phyloP scores from a whole-genome alignment of 2,797 vertebrate genomes.

The Merluccius polli region DNA sequence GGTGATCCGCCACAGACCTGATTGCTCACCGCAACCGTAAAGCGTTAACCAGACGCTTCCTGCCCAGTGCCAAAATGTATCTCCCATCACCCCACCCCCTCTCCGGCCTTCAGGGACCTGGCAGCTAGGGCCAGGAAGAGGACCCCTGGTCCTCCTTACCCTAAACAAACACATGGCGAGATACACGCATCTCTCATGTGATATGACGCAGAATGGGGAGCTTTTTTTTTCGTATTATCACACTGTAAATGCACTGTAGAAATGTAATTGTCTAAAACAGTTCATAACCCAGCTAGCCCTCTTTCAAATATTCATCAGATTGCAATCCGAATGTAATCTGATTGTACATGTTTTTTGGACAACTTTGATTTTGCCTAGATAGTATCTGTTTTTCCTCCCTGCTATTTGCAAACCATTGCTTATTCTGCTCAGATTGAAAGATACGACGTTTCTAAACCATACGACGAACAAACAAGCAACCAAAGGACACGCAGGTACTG shows the following conservation, averaged over 20 bases:
- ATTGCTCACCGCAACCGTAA: conserved; percentile 55
- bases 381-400: no score
- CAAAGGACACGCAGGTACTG: not conserved
- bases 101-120: not conserved
- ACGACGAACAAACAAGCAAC: no score
- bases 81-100: conserved; percentile 13
- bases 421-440: not conserved
- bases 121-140: not conserved
- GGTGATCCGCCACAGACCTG: conserved; percentile 41
- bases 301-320: no score
- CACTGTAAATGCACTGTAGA: no score
- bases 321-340: no score
- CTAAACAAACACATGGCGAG: not conserved
- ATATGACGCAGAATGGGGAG: no score
- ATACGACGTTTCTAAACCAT: not conserved
- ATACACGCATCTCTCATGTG: not conserved
- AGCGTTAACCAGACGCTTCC: conserved; percentile 41
- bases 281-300: no score
- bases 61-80: conserved; percentile 43
- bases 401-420: no score
- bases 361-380: no score
- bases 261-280: no score
- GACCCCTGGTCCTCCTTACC: not conserved
- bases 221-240: no score
- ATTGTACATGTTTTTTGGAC: no score